Conservation (phyloP, 2,888 invertebrate genomes). For the Lumbricus terrestris region DNA sequence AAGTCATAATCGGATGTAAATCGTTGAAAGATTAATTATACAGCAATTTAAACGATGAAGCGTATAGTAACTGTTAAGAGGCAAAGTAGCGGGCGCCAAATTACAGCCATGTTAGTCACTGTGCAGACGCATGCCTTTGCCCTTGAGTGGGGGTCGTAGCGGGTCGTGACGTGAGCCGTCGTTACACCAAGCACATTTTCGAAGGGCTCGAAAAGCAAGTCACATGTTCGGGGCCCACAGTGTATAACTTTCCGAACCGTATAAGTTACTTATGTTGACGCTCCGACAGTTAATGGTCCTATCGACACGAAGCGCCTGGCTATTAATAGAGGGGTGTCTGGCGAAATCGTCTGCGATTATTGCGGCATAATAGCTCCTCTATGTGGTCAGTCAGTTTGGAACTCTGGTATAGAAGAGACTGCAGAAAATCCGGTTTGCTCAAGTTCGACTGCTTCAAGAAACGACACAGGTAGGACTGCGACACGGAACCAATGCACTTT, state of each 20-base stretch:
- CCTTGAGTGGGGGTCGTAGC: background rate
- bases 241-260: too few species aligned
- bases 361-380: background rate
- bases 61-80: too few species aligned
- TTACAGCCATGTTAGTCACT: background rate
- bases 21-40: too few species aligned
- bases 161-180: too few species aligned
- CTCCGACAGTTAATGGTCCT: background rate
- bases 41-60: too few species aligned
- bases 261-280: too few species aligned
- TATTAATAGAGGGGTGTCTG: background rate
- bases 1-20: too few species aligned
- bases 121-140: background rate
- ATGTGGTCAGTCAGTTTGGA: background rate
- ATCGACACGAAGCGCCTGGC: background rate
- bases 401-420: background rate
- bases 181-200: background rate
- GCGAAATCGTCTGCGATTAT: background rate
- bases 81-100: background rate
- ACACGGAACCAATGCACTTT: background rate
- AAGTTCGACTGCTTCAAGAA: background rate
- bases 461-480: background rate
- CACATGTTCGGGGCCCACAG: background rate
- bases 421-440: background rate
- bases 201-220: background rate